A percentile compares a stretch with the other conserved stretches of the same genome.
These are phyloP conservation scores for Saturnia japonica DNA, from an alignment of 2,888 invertebrate genomes.

Conservation along the genomic window DNA sequence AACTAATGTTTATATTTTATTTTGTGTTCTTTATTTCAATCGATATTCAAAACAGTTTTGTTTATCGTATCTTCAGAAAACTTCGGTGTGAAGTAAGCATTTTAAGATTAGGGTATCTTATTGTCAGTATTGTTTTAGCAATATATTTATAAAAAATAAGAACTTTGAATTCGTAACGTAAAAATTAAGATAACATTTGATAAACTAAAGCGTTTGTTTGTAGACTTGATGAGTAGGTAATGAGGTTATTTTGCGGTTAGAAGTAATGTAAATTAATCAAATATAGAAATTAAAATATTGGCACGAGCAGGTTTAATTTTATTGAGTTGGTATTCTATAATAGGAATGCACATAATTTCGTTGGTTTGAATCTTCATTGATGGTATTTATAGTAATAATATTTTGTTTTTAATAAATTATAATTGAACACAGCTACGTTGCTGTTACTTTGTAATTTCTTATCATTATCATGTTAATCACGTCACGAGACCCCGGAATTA, in stretches of 20 bases:
- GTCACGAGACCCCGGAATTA: background rate
- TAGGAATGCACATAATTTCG: background rate
- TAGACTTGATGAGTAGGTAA: background rate
- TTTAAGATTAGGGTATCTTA: no score
- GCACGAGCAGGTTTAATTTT: background rate
- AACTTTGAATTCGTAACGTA: no score
- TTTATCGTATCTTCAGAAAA: background rate
- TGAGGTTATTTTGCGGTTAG: background rate
- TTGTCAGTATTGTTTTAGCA: background rate
- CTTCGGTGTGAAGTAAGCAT: background rate
- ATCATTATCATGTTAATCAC: background rate
- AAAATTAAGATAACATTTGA: no score
- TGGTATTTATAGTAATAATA: background rate
- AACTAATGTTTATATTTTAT: background rate
- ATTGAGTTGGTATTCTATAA: background rate
- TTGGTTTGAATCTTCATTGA: background rate
- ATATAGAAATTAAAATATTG: background rate
- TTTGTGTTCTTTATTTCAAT: background rate
- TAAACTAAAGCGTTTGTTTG: no score
- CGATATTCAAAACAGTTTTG: background rate
- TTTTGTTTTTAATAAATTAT: background rate
- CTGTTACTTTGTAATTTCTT: background rate
- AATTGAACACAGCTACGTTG: background rate
- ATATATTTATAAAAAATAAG: no score
- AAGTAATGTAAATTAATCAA: background rate